Evolutionary conservation across 2,888 invertebrate species (phyloP).

Genomic region (Leistus spinibarbis): DNA sequence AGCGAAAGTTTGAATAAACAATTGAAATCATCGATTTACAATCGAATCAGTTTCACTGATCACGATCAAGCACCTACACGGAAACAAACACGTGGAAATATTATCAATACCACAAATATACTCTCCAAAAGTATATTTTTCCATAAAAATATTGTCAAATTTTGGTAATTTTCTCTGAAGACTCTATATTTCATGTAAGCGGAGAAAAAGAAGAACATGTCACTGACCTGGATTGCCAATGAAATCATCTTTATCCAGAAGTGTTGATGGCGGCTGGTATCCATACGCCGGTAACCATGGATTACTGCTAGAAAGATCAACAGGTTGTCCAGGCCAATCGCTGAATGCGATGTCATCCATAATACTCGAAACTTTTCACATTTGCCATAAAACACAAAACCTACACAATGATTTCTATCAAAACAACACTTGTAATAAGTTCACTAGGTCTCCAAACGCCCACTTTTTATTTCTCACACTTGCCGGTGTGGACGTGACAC

Average conservation of each 20-base stretch:
- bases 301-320: constrained; percentile 66
- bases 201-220: constrained; percentile 24
- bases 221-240: constrained; percentile 68
- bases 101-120: not conserved
- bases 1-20: not conserved
- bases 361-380: constrained; percentile 14
- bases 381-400: constrained; percentile 19
- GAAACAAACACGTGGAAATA: not conserved
- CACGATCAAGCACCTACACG: not conserved
- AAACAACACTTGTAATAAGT: not conserved
- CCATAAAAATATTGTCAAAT: no score
- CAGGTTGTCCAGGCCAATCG: constrained; percentile 70
- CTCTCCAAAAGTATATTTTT: not conserved
- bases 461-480: constrained; percentile 8
- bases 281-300: constrained; percentile 83
- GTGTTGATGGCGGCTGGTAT: constrained; percentile 70
- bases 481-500: not conserved
- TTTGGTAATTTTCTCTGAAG: no score
- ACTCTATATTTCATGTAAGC: not conserved
- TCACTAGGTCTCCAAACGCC: constrained; percentile 22
- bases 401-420: not conserved
- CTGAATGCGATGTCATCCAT: constrained; percentile 69
- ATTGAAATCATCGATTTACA: not conserved
- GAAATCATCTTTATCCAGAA: constrained; percentile 62
- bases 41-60: not conserved